Base-by-base conservation (phyloP, 2,113 vertebrate genomes). In the Amphiprion percula region DNA sequence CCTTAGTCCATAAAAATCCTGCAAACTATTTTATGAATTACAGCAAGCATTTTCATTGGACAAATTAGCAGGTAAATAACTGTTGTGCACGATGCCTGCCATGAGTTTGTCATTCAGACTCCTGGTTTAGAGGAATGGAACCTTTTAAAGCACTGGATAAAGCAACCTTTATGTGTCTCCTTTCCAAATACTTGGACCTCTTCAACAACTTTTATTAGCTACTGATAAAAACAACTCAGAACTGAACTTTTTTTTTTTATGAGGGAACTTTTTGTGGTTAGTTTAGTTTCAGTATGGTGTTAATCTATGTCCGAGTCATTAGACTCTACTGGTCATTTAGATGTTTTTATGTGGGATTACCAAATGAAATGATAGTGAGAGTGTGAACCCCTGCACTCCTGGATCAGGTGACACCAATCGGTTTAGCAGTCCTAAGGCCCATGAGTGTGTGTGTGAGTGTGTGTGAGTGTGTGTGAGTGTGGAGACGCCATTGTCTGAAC, bases 401-500 rank as follows among this genome's bases (percentile, higher is more conserved):
- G 28, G 52, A 39, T 52, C 49, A 67, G 28, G 37, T 28, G 39
- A 52, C 50, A 50, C 63, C 4, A 11, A 50, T 68, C 30, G 44
- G 4, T 23, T 53, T 53, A 19, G 19, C 47, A 49, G 47, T 17
- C 53, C 55, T 0, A 1, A 55, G 53, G 19, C 53, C n/a, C 23
- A 0, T 24, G 14, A 39, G 0, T 46, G 15, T 79, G 23, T 23
- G n/a, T 61, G 17, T 17, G 30, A 19, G 10, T 61, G 23, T 23
- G n/a, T 61, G 17, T 17, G 30, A 19, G 10, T 61, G 46, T 64
- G 12, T 68, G 66, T 23, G 4, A 21, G 30, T 19, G 14, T 61
- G 46, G 24, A 59, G 68, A 63, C 23, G 52, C 47, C 26, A 19
- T 76, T 77, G 67, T 71, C 47, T 53, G 11, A 76, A 55, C 9